Conservation (phyloP, 2,797 vertebrate species). For the Molossus molossus region DNA sequence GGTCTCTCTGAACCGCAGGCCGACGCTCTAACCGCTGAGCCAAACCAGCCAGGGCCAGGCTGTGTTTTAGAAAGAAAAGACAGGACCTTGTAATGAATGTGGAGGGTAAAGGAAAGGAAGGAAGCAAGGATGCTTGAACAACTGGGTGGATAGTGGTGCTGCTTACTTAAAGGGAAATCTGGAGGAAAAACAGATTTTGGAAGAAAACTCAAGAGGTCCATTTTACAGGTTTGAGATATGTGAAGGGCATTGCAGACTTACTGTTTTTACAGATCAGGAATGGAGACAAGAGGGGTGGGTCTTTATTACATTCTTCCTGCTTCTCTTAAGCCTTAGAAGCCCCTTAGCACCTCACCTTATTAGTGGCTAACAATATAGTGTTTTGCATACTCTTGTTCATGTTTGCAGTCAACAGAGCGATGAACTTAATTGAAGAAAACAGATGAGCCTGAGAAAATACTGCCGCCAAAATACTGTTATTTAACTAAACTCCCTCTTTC, state of each 20-base stretch:
- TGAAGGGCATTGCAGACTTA: background rate
- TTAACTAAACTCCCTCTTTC: slow-evolving; percentile 40
- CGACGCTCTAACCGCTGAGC: no score
- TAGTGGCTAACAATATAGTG: background rate
- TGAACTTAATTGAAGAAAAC: slow-evolving; percentile 37
- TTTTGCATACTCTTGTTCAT: background rate
- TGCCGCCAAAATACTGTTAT: background rate
- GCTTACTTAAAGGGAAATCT: background rate
- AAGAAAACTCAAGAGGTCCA: background rate
- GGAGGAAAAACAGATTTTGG: background rate
- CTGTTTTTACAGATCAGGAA: slow-evolving; percentile 44
- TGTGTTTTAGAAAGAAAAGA: background rate
- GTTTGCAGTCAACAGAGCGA: slow-evolving; percentile 22
- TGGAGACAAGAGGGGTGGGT: no score
- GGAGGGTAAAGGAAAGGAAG: background rate
- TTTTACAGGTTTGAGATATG: background rate
- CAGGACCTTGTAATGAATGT: background rate
- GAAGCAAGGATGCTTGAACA: background rate
- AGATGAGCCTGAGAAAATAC: slow-evolving; percentile 62
- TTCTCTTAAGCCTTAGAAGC: slow-evolving; percentile 39
- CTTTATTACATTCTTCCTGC: slow-evolving; percentile 37
- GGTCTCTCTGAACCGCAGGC: no score
- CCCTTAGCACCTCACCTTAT: slow-evolving; percentile 1
- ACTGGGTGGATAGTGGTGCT: background rate
- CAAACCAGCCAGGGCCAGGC: background rate